Conservation (phyloP, 2,113 vertebrate genomes). For the Amblyopsis rosae region DNA sequence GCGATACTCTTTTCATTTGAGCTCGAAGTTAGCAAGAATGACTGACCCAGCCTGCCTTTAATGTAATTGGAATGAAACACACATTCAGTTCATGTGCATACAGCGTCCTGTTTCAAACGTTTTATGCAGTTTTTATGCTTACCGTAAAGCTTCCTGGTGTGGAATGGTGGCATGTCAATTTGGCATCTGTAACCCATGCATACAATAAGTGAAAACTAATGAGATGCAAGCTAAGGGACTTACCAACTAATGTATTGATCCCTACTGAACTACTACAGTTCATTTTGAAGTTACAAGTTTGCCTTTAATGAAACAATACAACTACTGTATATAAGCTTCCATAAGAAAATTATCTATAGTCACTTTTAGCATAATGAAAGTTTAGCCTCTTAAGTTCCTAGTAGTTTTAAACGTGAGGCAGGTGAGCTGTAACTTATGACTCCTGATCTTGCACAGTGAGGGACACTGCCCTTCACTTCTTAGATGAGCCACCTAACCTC, state of each 20-base stretch:
- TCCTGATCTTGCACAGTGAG: constrained; percentile 48
- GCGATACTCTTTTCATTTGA: too few species aligned
- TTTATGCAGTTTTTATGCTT: constrained; percentile 37
- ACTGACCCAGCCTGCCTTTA: too few species aligned
- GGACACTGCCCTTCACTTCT: constrained; percentile 64
- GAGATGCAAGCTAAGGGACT: constrained; percentile 59
- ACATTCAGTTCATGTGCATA: background rate
- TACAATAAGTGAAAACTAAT: constrained; percentile 46
- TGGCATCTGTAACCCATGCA: constrained; percentile 61
- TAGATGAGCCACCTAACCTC: constrained; percentile 68
- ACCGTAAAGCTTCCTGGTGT: constrained; percentile 36
- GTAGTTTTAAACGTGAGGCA: constrained; percentile 37
- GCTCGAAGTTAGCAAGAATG: too few species aligned
- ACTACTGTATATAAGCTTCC: background rate
- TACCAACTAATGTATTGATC: constrained; percentile 63
- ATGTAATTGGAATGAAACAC: too few species aligned
- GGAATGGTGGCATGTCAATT: constrained; percentile 1
- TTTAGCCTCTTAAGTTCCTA: background rate
- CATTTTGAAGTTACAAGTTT: constrained; percentile 19
- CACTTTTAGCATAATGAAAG: background rate
- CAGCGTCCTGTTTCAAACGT: background rate
- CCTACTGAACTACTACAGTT: constrained; percentile 30
- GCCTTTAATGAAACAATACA: constrained; percentile 23
- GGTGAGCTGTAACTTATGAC: constrained; percentile 62
- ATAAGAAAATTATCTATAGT: background rate